Base-by-base conservation (phyloP, 2,113 vertebrate genomes). In the Forbesichthys papilliferus region DNA sequence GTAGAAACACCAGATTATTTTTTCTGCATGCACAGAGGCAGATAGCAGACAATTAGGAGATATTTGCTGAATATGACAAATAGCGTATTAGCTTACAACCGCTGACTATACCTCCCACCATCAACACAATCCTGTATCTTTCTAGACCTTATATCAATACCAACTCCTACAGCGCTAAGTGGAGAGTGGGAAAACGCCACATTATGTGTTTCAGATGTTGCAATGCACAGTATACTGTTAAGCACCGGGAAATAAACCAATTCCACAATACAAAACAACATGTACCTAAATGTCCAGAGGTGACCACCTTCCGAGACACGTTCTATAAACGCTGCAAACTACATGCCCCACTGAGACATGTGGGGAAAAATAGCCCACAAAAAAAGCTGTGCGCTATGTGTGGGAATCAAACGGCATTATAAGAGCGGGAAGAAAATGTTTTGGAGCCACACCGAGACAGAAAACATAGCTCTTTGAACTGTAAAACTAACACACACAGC, bases 401-500 rank as follows among this genome's bases (percentile, higher is more conserved):
- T 62, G 59, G n/a, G n/a, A 42, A 51, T 33, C 46, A 70, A 55
- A 34, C 14, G 4, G 14, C n/a, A n/a, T 27, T 13, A 9, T 55
- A 20, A n/a, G 18, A 51, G 10, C 14, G 7, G 48, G 34, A 7
- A 47, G n/a, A 14, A 7, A 46, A 51, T 27, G 63, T 34, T 33
- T 53, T 27, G 27, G 48, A 66, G 34, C 14, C 36, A 27, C 36
- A 51, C 33, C 59, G 47, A 69, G 66, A 66, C 66, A 62, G 59
- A 56, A 52, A 51, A 47, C 46, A 18, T 18, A 16, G 34, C 51
- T 47, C 66, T 69, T 64, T 68, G 20, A 74, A 61, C 49, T 68
- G 47, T 57, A 52, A 66, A 34, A 66, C 12, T 42, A 66, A 54
- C 27, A 36, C 52, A 54, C 52, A n/a, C 16, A 20, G 61, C 61